Base-by-base conservation (phyloP, 2,797 vertebrate genomes). In the Scarus forsteni region DNA sequence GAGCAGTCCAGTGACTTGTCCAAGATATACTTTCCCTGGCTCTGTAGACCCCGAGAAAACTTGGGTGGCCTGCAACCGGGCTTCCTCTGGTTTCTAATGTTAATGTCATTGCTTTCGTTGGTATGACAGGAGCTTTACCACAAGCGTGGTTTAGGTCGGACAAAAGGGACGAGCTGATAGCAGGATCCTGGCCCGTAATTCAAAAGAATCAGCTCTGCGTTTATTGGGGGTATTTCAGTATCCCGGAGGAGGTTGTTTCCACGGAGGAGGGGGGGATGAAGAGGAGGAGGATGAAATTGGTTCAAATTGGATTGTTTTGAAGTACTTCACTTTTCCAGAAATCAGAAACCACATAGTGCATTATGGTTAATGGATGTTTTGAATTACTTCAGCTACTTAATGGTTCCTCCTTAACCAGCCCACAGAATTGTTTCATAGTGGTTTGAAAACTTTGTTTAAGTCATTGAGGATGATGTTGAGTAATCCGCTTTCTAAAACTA, bases 41-140 rank as follows among this genome's bases (percentile, higher is more conserved):
- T 90, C 83, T 85, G 79, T 77, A 91, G 83, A 79, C 80, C 87
- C 79, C 75, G 65, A 86, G 86, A 90, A 92, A 93, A 84, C 89
- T 64, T 95, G 94, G 94, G 94, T 95, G 94, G 94, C 89, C 94
- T 79, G 66, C 59, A 88, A 84, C 80, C 79, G 49, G 67, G 84
- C 88, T 93, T 93, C 91, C 92, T 93, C 76, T 91, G 90, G 89
- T 94, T 92, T 94, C 88, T 86, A 54, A 93, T 92, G 88, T 91
- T 92, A 93, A 93, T 94, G 91, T 90, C 90, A 84, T 93, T 93
- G 89, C 92, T 90, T 89, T 84, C 55, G 74, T 85, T 85, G 72
- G 70, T 85, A 86, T 86, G 89, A 90, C 85, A 89, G 80, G 73
- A 86, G 85, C 84, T 78, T 60, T 57, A 83, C 92, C 90, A 76